A percentile compares a stretch with the other conserved stretches of the same genome.
phyloP scores from a whole-genome alignment of 2,797 vertebrate species.

The Loriculus beryllinus region DNA sequence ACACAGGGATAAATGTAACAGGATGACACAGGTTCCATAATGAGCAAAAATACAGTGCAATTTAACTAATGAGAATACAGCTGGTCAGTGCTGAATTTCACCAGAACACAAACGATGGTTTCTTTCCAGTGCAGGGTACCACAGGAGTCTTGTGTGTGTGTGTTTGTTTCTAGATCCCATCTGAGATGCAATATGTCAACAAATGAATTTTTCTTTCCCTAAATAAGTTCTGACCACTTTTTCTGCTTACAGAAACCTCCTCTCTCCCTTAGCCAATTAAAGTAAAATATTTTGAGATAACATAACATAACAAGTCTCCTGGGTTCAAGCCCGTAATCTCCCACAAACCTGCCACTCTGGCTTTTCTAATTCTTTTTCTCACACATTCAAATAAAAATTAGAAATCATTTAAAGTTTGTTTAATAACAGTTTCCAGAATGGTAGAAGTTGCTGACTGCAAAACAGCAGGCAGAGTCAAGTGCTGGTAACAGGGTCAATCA shows the following conservation, averaged over 20 bases:
- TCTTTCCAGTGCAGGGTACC: background rate
- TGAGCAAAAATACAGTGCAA: background rate
- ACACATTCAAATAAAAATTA: background rate
- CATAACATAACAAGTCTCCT: background rate
- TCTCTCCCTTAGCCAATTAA: background rate
- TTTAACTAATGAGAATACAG: background rate
- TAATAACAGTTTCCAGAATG: background rate
- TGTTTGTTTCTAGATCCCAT: background rate
- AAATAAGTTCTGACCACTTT: background rate
- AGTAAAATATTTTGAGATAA: background rate
- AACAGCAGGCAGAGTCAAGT: background rate
- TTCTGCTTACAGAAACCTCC: background rate
- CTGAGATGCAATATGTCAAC: background rate
- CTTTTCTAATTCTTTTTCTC: background rate
- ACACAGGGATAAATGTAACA: accelerated
- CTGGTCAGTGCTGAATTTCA: background rate
- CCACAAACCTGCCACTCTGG: background rate
- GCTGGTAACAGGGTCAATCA: background rate
- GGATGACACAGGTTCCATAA: background rate
- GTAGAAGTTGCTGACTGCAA: background rate
- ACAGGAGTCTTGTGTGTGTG: background rate
- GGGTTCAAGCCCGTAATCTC: background rate
- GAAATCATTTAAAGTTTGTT: background rate
- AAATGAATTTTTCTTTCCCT: background rate
- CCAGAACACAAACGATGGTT: background rate